Base-by-base conservation (phyloP, 2,888 invertebrate genomes). In the Margaritifera margaritifera region DNA sequence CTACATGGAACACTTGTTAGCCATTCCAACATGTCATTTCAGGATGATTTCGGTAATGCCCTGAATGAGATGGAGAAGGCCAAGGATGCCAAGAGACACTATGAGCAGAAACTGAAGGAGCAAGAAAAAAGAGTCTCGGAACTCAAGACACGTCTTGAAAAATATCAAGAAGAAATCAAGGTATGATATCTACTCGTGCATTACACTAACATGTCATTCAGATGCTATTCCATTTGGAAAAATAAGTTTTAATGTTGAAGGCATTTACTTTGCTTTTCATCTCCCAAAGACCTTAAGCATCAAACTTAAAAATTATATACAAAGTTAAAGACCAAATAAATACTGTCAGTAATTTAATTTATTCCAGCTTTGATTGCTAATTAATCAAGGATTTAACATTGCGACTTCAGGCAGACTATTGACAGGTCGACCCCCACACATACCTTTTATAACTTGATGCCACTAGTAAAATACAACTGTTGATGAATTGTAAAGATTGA, bases 91-190 rank as follows among this genome's bases (percentile, higher is more conserved):
- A 72, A 78, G 31, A 84, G 81, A 70, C 86, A 87, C 66, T 86
- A 85, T 62, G 82, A 81, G 42, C 65, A 65, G 6, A 83, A 84
- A 54, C 69, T 84, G 24, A 84, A 83, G 65, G 84, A 86, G 66
- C 86, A 83, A n/a, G 83, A 87, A 64, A 80, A 78, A 58, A 83
- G 80, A 62, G 71, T 88, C 20, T 65, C 64, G 6, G 81, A 84
- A 18, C 71, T 82, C 0, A 80, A 79, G 52, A 80, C 73, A 59
- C 74, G 71, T 15, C 66, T 81, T 2, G 81, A 80, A 19, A 72
- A 72, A 56, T 72, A 78, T 57, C 71, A 81, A 62, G 66, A 71
- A 53, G 82, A 84, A 55, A 69, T 86, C 42, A 77, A 84, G 80
- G 86, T 83, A 76, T 51, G 60, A 50, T 24, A 4, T 53, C 51